These are phyloP conservation scores for Pyrgilauda ruficollis DNA, from an alignment of 2,113 vertebrate genomes.

Conservation along the genomic window DNA sequence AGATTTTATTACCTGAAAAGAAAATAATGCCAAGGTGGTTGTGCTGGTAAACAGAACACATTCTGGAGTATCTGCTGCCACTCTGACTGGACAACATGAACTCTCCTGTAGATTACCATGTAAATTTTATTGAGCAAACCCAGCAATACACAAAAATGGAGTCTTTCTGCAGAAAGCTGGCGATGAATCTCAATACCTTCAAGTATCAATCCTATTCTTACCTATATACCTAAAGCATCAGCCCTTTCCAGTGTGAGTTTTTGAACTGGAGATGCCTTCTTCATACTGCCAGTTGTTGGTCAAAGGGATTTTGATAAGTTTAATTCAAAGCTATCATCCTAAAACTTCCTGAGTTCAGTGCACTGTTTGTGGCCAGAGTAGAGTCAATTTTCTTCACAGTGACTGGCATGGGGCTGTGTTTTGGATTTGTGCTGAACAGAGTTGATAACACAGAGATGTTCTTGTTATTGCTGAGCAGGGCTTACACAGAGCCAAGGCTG, in stretches of 20 bases:
- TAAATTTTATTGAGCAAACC: conserved; percentile 44
- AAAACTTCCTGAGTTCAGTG: background rate
- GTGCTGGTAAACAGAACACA: background rate
- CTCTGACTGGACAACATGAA: background rate
- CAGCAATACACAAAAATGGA: background rate
- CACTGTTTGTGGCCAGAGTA: background rate
- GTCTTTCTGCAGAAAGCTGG: background rate
- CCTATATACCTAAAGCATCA: background rate
- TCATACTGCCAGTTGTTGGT: background rate
- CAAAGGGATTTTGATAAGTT: background rate
- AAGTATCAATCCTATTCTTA: background rate
- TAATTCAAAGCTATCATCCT: background rate
- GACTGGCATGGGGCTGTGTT: background rate
- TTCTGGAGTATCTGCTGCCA: conserved; percentile 5
- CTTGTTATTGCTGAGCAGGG: background rate
- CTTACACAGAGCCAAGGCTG: background rate
- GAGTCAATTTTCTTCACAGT: background rate
- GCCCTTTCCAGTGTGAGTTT: background rate
- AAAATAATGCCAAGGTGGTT: background rate
- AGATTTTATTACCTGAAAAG: background rate
- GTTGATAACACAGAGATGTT: background rate
- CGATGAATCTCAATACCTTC: background rate
- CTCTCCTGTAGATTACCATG: conserved; percentile 30
- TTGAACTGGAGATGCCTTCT: background rate
- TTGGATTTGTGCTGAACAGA: background rate